Conservation (phyloP, 2,888 invertebrate genomes). For the Aleiodes leptofemur region DNA sequence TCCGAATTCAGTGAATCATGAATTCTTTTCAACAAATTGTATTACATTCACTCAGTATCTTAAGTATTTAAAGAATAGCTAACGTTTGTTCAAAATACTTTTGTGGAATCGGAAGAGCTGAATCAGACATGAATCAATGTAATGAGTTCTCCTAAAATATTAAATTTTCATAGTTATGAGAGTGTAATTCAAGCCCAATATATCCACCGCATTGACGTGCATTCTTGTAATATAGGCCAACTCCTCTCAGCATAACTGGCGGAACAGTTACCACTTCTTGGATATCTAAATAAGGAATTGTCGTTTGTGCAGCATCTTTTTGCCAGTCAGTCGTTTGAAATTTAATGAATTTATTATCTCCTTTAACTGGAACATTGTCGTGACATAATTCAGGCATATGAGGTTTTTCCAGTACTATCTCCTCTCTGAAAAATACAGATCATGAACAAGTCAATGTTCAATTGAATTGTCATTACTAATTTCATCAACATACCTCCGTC, state of each 20-base stretch:
- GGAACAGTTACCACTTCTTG: conserved; percentile 10
- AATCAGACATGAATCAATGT: too few species aligned
- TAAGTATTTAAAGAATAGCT: too few species aligned
- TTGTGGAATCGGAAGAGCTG: too few species aligned
- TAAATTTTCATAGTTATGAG: not conserved
- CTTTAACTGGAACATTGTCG: not conserved
- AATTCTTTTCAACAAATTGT: too few species aligned
- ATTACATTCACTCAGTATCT: too few species aligned
- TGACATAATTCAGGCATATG: not conserved
- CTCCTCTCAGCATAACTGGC: not conserved
- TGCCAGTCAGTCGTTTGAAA: conserved; percentile 6
- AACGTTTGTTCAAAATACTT: too few species aligned
- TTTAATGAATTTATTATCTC: not conserved
- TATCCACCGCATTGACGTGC: not conserved
- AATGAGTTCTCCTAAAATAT: too few species aligned
- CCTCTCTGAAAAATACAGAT: not conserved
- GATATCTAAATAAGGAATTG: conserved; percentile 7
- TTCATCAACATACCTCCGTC: too few species aligned
- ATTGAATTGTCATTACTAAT: too few species aligned
- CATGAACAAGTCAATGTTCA: too few species aligned
- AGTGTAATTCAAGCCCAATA: conserved; percentile 7
- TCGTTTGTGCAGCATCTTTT: conserved; percentile 18
- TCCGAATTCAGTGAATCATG: too few species aligned
- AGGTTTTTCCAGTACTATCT: not conserved
- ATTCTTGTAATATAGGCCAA: not conserved